A percentile compares a stretch with the other conserved stretches of the same genome.
Evolutionary conservation across 2,888 invertebrate species (phyloP).

Genomic region (Rambutsinella grinnellia): DNA sequence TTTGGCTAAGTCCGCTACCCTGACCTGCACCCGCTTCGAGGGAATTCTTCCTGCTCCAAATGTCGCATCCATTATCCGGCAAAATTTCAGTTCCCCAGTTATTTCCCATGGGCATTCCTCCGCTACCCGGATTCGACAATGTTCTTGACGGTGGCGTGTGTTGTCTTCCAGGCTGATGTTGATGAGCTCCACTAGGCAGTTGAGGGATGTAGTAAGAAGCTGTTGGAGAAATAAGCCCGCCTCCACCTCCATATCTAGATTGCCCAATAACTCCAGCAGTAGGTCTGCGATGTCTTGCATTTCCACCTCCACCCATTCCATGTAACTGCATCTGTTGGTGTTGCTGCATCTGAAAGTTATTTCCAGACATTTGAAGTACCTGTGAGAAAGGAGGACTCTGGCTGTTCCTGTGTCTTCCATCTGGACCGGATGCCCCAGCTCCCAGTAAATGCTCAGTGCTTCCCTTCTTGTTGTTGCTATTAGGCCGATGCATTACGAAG

Average conservation of each 20-base stretch:
- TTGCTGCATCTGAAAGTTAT: conserved; percentile 33
- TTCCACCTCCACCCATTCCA: neutral
- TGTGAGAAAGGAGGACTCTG: conserved; percentile 41
- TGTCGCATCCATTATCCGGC: conserved; percentile 64
- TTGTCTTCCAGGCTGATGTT: conserved; percentile 27
- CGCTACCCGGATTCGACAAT: conserved; percentile 20
- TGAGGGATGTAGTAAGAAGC: conserved; percentile 17
- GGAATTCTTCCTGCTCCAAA: conserved; percentile 57
- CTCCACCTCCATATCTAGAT: conserved; percentile 36
- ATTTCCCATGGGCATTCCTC: conserved; percentile 17
- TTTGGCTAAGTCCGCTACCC: conserved; percentile 10
- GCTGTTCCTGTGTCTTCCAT: conserved; percentile 24
- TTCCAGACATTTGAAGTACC: conserved; percentile 43
- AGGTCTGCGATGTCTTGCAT: conserved; percentile 23
- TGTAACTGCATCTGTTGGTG: conserved; percentile 9
- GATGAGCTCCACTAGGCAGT: conserved; percentile 9
- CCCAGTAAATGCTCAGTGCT: conserved; percentile 35
- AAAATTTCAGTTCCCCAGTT: conserved; percentile 58
- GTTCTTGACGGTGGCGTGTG: conserved; percentile 52
- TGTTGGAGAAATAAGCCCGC: conserved; percentile 17
- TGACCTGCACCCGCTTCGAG: neutral
- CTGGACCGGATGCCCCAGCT: neutral
- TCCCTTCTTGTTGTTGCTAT: conserved; percentile 29
- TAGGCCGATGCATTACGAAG: conserved; percentile 57
- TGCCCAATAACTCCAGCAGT: conserved; percentile 63